Evolutionary conservation across 2,113 vertebrate species (phyloP), one percentile per base, ranked within the genome.

Genomic region (Lasiurus cinereus): DNA sequence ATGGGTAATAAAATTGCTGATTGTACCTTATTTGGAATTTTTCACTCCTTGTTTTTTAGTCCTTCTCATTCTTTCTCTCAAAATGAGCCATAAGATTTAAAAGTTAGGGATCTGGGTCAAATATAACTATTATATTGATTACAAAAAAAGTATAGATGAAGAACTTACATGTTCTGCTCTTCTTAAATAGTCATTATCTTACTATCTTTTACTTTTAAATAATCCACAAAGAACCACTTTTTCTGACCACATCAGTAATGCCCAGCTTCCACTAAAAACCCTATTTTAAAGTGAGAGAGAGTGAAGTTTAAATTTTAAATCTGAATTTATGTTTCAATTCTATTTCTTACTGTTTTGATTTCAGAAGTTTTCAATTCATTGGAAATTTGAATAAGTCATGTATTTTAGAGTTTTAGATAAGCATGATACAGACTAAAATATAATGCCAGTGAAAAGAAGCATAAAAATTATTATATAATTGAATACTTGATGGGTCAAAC

Each of bases 401-500:
- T 39, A 31, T 62, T 92, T 85, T 85, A 89, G 39, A 22, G 22
- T 76, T 80, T 92, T 82, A 39, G 66, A 88, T 15, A 72, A 92
- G 6, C 24, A 64, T 19, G 12, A 72, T 70, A 27, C 8, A 88
- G 27, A 64, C 15, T 70, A 78, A 54, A 43, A 89, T 48, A 62
- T 24, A 82, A 79, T 64, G 9, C 8, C 21, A 82, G 27, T 43
- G 43, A 85, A 85, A 52, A 82, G 8, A 76, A n/a, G 1, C 4
- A 54, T 52, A 22, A 36, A 83, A 18, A 3, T 74, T 88, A 48
- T 70, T 54, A 79, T 48, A 29, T 31, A 29, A 56, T 18, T 82
- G 36, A 54, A 39, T 31, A 56, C 2, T 78, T 50, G 4, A 3
- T 31, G 22, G 36, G 1, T 27, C 9, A 94, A 77, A 83, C 13